Evolutionary conservation across 92 coral and sea anemone species (phyloP), one percentile per base, ranked within the genome.

Genomic region (Pocillopora meandrina): DNA sequence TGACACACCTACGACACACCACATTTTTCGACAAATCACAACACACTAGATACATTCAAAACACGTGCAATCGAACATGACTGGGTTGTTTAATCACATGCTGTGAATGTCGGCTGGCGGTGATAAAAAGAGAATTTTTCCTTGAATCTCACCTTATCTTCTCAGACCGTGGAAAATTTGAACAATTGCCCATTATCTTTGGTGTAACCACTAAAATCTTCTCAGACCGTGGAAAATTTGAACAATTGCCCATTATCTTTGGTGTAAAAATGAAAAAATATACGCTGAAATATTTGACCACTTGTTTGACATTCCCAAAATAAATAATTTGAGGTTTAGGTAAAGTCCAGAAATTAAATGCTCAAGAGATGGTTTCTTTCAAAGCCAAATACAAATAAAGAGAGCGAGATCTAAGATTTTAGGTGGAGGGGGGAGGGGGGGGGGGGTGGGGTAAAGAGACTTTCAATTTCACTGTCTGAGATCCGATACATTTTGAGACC

Each of bases 1-100:
- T 66, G 86, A 76, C 90, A 87, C 84, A 82, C 87, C 90, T 70
- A 87, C 87, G 90, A 74, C 87, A 82, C 87, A 82, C 91, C 91
- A 83, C 67, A 13, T 2, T 0, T 19, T 31, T 12, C 17, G 84
- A 72, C 91, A 88, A 88, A 88, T 88, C 88, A 88, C 17, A 59
- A 16, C 17, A 18, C 82, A 18, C 59, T 23, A 42, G 21, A 20
- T 19, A 23, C 9, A 68, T 66, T 55, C 19, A 62, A 80, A 12
- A 52, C 84, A 80, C 55, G 84, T 80, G 75, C 84, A 64, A 19
- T 14, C 23, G 82, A 35, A 64, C 57, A 35, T 3, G 52, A n/a
- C 57, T 61, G 57, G 67, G 61, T 77, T 36, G 17, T 42, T 36
- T 5, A 21, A 79, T 80, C 84, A 80, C 84, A 79, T 79, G 83